A percentile compares a stretch with the other conserved stretches of the same genome.
These are phyloP conservation scores for Vanacampus margaritifer DNA, from an alignment of 2,113 vertebrate species.

Conservation along the genomic window DNA sequence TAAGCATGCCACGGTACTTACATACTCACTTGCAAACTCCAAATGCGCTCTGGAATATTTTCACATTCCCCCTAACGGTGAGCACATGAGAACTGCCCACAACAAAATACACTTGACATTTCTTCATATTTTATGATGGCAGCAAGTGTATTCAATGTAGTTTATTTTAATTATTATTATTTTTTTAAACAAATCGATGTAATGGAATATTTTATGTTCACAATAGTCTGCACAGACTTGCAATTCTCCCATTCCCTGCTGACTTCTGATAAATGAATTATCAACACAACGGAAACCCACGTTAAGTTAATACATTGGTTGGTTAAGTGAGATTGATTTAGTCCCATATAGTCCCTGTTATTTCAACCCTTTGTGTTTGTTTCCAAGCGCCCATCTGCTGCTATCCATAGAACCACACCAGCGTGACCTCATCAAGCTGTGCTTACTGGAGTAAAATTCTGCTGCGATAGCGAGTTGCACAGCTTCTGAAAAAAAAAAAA, in stretches of 20 bases:
- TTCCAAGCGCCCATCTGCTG: background rate
- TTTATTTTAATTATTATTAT: too few relatives aligned
- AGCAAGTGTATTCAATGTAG: too few relatives aligned
- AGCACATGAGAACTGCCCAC: too few relatives aligned
- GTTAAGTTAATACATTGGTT: background rate
- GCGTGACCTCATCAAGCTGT: slow-evolving; percentile 20
- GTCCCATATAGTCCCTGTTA: too few relatives aligned
- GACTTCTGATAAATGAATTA: background rate
- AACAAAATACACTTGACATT: too few relatives aligned
- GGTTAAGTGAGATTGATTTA: background rate
- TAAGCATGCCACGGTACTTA: too few relatives aligned
- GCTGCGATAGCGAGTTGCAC: slow-evolving; percentile 28
- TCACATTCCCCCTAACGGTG: too few relatives aligned
- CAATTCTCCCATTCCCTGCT: background rate
- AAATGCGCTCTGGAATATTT: too few relatives aligned
- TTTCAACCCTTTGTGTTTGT: background rate
- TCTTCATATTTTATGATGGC: too few relatives aligned
- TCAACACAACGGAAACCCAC: background rate
- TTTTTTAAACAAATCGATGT: too few relatives aligned
- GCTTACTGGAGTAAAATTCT: slow-evolving; percentile 35
- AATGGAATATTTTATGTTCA: background rate
- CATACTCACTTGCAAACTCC: too few relatives aligned
- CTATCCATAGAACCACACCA: slow-evolving; percentile 9
- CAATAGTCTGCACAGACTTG: too few relatives aligned
- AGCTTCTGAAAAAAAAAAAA: slow-evolving; percentile 14